Percentiles rank a stretch among this genome's conserved stretches.
Evolutionary conservation across 2,113 vertebrate species (phyloP).

Genomic region (Rhinolophus sinicus): DNA sequence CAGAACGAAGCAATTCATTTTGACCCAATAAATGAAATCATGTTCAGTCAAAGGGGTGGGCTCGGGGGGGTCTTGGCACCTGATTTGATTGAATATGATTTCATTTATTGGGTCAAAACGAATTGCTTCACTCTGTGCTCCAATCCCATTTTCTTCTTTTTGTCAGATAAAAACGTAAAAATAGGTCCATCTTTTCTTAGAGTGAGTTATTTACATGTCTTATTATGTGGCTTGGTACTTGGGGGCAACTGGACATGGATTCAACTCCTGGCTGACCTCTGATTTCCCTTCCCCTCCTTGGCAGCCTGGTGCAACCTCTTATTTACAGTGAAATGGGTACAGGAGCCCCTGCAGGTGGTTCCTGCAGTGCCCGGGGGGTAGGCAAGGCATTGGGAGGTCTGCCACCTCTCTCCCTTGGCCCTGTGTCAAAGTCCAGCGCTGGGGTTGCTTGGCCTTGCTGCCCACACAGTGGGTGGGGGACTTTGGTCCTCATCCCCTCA

Average conservation of each 20-base stretch:
- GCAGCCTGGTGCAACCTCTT: neutral
- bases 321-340: neutral
- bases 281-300: too few species aligned
- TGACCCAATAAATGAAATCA: neutral
- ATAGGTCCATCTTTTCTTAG: neutral
- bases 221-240: neutral
- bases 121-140: neutral
- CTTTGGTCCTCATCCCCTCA: neutral
- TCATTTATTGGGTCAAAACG: neutral
- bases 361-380: neutral
- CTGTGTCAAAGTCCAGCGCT: too few species aligned
- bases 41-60: neutral
- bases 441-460: neutral
- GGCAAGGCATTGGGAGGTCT: neutral
- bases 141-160: neutral
- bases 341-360: neutral
- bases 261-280: neutral
- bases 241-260: neutral
- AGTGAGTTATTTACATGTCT: neutral
- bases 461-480: too few species aligned
- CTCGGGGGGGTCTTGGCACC: neutral
- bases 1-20: neutral
- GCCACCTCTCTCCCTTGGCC: neutral
- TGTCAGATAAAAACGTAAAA: neutral
- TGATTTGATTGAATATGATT: neutral